Evolutionary conservation across 2,888 invertebrate genomes (phyloP).

Genomic region (Scaeva pyrastri): DNA sequence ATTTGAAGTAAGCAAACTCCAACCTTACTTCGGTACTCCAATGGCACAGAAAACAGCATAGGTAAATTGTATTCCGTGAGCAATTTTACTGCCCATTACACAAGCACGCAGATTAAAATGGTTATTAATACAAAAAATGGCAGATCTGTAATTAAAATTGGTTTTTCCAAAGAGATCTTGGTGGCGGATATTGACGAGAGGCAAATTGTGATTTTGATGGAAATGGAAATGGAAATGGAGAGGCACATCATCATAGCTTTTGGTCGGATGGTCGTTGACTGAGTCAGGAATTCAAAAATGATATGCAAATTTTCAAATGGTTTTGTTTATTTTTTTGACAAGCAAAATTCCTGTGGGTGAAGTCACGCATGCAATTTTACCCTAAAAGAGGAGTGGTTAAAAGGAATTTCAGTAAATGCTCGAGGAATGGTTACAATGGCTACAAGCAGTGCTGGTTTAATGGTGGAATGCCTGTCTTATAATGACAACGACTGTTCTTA

Average conservation of each 20-base stretch:
- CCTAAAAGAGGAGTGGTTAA: constrained; percentile 35
- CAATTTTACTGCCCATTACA: constrained; percentile 61
- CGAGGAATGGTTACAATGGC: not conserved
- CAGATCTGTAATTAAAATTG: constrained; percentile 68
- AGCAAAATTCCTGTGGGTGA: constrained; percentile 1
- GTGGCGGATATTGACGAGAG: constrained; percentile 52
- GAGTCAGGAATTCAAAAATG: constrained; percentile 30
- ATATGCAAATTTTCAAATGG: constrained; percentile 57
- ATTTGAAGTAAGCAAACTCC: too few species aligned
- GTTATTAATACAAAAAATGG: constrained; percentile 69
- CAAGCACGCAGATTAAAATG: constrained; percentile 66
- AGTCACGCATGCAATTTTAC: constrained; percentile 6
- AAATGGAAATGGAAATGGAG: not conserved
- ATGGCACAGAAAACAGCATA: constrained; percentile 48
- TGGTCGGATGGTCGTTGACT: constrained; percentile 46
- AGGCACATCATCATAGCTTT: constrained; percentile 9
- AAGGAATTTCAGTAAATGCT: not conserved
- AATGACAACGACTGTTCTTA: not conserved
- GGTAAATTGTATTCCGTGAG: constrained; percentile 70
- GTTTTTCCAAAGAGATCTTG: constrained; percentile 61
- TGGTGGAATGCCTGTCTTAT: not conserved
- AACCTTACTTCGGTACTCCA: not conserved
- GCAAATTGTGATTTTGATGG: not conserved
- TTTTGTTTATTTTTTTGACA: constrained; percentile 16
- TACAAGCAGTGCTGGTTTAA: not conserved